phyloP scores from a whole-genome alignment of 2,888 invertebrate species.

The Noctua fimbriata region DNA sequence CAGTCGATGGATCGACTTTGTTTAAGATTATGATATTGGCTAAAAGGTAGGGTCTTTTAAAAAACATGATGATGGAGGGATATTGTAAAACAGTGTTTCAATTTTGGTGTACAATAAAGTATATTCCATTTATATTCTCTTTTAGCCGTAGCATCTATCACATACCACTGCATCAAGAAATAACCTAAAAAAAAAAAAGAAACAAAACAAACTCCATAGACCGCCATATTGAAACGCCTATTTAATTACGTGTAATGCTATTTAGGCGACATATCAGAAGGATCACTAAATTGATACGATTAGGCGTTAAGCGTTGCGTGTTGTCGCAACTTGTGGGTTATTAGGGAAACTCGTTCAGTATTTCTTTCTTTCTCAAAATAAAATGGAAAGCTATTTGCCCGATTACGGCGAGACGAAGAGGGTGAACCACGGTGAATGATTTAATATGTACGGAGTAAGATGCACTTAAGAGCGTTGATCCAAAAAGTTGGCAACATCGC shows the following conservation, averaged over 20 bases:
- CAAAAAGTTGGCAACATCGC: no score
- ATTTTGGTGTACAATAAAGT: no score
- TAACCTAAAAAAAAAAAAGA: not conserved
- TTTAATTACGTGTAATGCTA: slow-evolving; percentile 11
- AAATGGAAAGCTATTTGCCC: slow-evolving; percentile 35
- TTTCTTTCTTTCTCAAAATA: slow-evolving; percentile 15
- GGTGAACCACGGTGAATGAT: slow-evolving; percentile 36
- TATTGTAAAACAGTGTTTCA: no score
- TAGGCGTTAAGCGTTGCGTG: slow-evolving; percentile 52
- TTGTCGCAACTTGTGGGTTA: slow-evolving; percentile 32
- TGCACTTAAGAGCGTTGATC: no score
- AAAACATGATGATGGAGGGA: no score
- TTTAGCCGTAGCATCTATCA: not conserved
- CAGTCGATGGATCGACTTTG: no score
- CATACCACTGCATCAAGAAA: not conserved
- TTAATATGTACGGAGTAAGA: not conserved
- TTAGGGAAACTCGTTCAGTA: slow-evolving; percentile 31
- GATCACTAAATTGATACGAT: slow-evolving; percentile 44
- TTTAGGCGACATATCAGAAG: slow-evolving; percentile 23
- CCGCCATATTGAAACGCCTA: slow-evolving; percentile 9
- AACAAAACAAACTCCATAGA: not conserved
- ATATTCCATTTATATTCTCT: no score
- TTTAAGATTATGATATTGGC: not conserved
- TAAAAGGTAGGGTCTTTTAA: no score
- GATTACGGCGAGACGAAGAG: slow-evolving; percentile 2